Conservation (phyloP, 2,113 vertebrate genomes). For the Enhydra lutris region DNA sequence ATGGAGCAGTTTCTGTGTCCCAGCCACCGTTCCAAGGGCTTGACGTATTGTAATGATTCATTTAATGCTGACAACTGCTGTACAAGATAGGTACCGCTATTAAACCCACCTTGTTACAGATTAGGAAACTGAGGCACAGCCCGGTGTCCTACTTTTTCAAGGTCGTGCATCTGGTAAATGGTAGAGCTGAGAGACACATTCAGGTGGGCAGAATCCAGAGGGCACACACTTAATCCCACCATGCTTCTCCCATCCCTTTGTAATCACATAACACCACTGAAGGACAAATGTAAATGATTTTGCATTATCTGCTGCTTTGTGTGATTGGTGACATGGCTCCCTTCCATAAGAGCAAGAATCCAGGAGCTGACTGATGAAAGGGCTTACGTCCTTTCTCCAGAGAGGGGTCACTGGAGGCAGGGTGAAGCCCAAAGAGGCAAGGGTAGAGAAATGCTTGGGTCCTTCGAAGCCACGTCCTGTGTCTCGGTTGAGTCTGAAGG, state of each 20-base stretch:
- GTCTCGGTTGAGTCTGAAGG: background rate
- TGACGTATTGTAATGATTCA: fast-evolving
- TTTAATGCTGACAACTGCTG: background rate
- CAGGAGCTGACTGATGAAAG: background rate
- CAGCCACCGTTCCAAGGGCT: background rate
- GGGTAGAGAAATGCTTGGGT: background rate
- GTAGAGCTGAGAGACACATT: background rate
- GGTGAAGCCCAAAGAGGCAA: background rate
- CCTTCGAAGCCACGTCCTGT: background rate
- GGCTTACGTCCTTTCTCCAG: background rate
- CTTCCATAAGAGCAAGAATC: background rate
- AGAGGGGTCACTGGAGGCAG: background rate
- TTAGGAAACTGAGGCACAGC: background rate
- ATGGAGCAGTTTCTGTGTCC: too few species aligned
- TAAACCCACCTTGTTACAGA: background rate
- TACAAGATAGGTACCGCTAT: fast-evolving
- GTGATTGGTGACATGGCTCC: slow-evolving; percentile 20
- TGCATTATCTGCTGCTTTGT: slow-evolving; percentile 12
- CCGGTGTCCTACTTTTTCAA: background rate
- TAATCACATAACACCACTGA: background rate
- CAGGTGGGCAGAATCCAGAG: background rate
- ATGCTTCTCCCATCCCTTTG: background rate
- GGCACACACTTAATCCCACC: background rate
- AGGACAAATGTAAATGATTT: background rate
- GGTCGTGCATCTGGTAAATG: background rate